Evolutionary conservation across 2,113 vertebrate species (phyloP).

Genomic region (Syngnathus typhle): DNA sequence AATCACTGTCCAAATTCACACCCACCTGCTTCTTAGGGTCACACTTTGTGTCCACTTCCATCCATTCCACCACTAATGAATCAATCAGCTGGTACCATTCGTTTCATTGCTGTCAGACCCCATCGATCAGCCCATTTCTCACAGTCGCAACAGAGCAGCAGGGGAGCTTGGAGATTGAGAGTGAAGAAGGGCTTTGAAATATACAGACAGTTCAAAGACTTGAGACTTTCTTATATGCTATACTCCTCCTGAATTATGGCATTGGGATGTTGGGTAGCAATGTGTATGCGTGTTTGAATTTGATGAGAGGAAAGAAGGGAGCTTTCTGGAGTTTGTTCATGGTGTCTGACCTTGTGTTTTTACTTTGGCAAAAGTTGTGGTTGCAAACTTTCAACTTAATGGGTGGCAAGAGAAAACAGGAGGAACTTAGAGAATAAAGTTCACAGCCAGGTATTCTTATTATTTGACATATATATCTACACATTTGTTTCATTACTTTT

Average conservation of each 20-base stretch:
- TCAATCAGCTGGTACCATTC: conserved; percentile 64
- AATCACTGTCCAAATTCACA: conserved; percentile 14
- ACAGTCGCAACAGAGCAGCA: conserved; percentile 39
- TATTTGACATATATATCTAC: neutral
- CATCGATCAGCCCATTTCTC: conserved; percentile 58
- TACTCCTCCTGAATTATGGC: conserved; percentile 34
- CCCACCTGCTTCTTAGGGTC: conserved; percentile 30
- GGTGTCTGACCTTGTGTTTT: conserved; percentile 35
- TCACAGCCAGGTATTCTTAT: neutral
- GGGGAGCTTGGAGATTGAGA: conserved; percentile 34
- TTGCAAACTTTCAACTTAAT: conserved; percentile 18
- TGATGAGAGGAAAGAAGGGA: conserved; percentile 25
- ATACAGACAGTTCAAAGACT: conserved; percentile 56
- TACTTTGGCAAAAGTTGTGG: conserved; percentile 15
- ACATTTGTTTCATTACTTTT: neutral
- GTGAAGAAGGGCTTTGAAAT: conserved; percentile 35
- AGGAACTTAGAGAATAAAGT: conserved; percentile 22
- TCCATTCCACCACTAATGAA: conserved; percentile 53
- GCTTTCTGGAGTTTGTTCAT: conserved; percentile 21
- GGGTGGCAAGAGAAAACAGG: conserved; percentile 11
- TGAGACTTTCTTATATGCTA: conserved; percentile 35
- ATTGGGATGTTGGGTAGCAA: conserved; percentile 32
- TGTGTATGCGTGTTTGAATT: conserved; percentile 28
- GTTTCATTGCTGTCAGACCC: conserved; percentile 60
- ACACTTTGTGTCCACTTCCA: conserved; percentile 28